Percentiles rank a stretch among this genome's conserved stretches.
Evolutionary conservation across 2,888 invertebrate genomes (phyloP).

Genomic region (Parelbella ahira): DNA sequence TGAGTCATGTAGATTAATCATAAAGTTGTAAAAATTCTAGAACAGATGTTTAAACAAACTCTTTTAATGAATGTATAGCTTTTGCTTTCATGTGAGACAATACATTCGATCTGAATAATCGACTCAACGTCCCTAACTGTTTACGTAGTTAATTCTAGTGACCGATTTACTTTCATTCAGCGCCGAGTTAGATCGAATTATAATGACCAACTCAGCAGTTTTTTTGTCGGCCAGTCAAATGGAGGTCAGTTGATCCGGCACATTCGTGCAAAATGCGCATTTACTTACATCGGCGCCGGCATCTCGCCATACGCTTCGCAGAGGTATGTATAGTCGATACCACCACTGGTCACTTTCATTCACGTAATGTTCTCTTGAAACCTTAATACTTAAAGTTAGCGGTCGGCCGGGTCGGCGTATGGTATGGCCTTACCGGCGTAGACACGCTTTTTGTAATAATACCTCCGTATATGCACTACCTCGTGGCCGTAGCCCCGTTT

Average conservation of each 20-base stretch:
- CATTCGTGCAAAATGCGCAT: conserved; percentile 22
- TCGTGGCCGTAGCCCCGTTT: conserved; percentile 8
- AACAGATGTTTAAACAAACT: conserved; percentile 28
- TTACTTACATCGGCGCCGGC: conserved; percentile 16
- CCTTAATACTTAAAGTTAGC: conserved; percentile 21
- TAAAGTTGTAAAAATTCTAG: conserved; percentile 24
- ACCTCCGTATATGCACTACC: conserved; percentile 11
- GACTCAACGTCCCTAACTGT: not conserved
- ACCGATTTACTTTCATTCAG: conserved; percentile 16
- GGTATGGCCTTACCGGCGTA: conserved; percentile 18
- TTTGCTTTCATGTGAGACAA: conserved; percentile 9
- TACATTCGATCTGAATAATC: not conserved
- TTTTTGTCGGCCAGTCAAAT: conserved; percentile 20
- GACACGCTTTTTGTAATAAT: conserved; percentile 18
- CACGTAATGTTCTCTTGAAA: conserved; percentile 20
- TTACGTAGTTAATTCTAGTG: conserved; percentile 1
- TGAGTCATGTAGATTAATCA: conserved; percentile 30
- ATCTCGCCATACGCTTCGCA: not conserved
- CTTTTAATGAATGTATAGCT: conserved; percentile 12
- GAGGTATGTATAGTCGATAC: conserved; percentile 12
- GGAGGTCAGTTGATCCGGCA: conserved; percentile 22
- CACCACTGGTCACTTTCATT: conserved; percentile 29
- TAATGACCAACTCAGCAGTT: conserved; percentile 12
- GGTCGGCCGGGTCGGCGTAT: conserved; percentile 14
- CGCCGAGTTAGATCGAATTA: conserved; percentile 20